Evolutionary conservation across 1,140 invertebrate genomes (phyloP).

Genomic region (Neomicropteryx cornuta): DNA sequence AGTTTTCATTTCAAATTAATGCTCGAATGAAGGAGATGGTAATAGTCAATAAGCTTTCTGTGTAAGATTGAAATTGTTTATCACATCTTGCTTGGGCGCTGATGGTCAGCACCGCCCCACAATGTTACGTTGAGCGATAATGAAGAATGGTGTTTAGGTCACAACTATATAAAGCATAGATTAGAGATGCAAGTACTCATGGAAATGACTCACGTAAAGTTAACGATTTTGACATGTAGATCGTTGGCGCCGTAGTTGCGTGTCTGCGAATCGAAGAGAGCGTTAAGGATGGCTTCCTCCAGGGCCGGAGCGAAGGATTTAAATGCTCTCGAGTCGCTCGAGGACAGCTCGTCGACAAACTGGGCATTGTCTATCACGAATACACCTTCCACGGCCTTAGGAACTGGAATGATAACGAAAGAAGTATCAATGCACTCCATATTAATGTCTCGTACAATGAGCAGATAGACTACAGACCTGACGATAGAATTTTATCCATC

Average conservation of each 20-base stretch:
- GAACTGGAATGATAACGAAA: slow-evolving; percentile 40
- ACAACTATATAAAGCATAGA: too few relatives aligned
- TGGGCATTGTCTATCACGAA: slow-evolving; percentile 53
- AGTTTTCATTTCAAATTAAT: slow-evolving; percentile 1
- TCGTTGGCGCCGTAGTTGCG: slow-evolving; percentile 39
- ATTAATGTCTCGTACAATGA: too few relatives aligned
- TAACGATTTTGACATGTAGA: slow-evolving; percentile 49
- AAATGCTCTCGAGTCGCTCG: slow-evolving; percentile 49
- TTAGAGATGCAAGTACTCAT: too few relatives aligned
- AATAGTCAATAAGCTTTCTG: too few relatives aligned
- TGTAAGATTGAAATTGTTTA: too few relatives aligned
- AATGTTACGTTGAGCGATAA: too few relatives aligned
- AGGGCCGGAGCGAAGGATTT: slow-evolving; percentile 15
- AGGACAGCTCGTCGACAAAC: slow-evolving; percentile 42
- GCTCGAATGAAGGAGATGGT: too few relatives aligned
- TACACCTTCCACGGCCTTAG: slow-evolving; percentile 53
- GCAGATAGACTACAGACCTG: too few relatives aligned
- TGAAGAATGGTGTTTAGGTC: background rate
- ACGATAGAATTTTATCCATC: too few relatives aligned
- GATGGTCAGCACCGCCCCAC: too few relatives aligned
- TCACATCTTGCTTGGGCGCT: too few relatives aligned
- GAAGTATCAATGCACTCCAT: too few relatives aligned
- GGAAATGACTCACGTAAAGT: slow-evolving; percentile 50
- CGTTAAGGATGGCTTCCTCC: slow-evolving; percentile 40
- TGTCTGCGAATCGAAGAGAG: slow-evolving; percentile 37